Conservation (phyloP, 2,888 invertebrate genomes). For the Lepetodrilus schrolli region DNA sequence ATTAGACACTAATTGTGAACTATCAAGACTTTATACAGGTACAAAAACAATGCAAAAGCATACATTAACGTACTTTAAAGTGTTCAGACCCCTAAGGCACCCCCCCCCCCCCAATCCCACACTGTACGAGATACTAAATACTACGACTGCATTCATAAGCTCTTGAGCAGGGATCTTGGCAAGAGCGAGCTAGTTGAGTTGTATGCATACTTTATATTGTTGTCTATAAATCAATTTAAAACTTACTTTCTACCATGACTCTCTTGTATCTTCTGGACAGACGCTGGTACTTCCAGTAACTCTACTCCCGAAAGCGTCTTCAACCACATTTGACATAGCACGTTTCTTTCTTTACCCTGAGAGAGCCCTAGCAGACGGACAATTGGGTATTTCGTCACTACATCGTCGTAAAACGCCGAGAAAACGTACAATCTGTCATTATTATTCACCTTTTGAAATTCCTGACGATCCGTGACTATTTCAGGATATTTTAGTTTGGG, state of each 20-base stretch:
- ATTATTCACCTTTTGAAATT: constrained; percentile 26
- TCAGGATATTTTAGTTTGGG: constrained; percentile 14
- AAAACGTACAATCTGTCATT: constrained; percentile 27
- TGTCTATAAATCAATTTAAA: too few species aligned
- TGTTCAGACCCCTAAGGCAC: too few species aligned
- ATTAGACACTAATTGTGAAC: too few species aligned
- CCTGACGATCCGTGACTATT: constrained; percentile 25
- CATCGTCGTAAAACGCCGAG: constrained; percentile 37
- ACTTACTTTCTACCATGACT: constrained; percentile 37
- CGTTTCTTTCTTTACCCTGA: background rate
- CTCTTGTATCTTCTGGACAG: constrained; percentile 35
- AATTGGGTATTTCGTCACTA: background rate
- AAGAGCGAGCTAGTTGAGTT: too few species aligned
- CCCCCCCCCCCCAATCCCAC: too few species aligned
- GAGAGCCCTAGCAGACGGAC: constrained; percentile 31
- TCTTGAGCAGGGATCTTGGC: too few species aligned
- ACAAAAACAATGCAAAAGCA: too few species aligned
- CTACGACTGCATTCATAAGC: too few species aligned
- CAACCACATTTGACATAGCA: constrained; percentile 35
- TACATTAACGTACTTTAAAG: too few species aligned
- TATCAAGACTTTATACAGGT: too few species aligned
- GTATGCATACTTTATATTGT: too few species aligned
- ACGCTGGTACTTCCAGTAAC: background rate
- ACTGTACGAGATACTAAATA: too few species aligned
- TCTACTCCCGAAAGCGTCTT: background rate